These are phyloP conservation scores for Mormyrus proboscirostris DNA, from an alignment of 2,797 vertebrate species.

Conservation along the genomic window DNA sequence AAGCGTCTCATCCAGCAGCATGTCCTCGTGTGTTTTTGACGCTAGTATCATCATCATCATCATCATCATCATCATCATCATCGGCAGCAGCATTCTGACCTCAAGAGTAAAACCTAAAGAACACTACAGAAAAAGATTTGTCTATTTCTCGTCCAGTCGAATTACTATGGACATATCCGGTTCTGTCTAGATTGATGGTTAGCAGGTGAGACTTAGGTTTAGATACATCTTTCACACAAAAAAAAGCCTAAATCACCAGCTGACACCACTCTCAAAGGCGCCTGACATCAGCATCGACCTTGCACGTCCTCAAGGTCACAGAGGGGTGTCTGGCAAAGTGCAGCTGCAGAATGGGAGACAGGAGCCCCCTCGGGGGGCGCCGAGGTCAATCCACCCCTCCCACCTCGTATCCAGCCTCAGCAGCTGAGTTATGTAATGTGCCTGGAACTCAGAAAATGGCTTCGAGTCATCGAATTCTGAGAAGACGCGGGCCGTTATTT, in stretches of 20 bases:
- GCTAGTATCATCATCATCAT: not conserved
- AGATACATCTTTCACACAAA: not conserved
- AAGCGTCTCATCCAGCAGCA: conserved; percentile 35
- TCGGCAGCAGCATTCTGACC: conserved; percentile 10
- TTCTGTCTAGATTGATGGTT: not conserved
- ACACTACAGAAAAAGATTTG: not conserved
- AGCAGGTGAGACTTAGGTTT: not conserved
- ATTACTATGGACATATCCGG: not conserved
- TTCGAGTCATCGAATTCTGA: not conserved
- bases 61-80: not conserved
- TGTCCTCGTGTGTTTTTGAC: conserved; percentile 27
- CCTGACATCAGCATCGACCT: not conserved
- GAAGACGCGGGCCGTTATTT: not conserved
- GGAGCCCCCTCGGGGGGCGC: not conserved
- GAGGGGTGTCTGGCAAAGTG: not conserved
- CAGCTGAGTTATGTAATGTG: not conserved
- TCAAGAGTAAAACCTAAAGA: not conserved
- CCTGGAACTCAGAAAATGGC: not conserved
- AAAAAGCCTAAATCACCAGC: not conserved
- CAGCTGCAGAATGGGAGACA: not conserved
- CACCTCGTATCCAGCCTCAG: not conserved
- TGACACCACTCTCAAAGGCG: not conserved
- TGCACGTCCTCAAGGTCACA: not conserved
- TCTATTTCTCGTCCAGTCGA: not conserved
- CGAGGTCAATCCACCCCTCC: not conserved